Percentiles rank a stretch among this genome's conserved stretches.
Conservation (phyloP, 2,888 invertebrate species). For the Morinoia aosen region DNA sequence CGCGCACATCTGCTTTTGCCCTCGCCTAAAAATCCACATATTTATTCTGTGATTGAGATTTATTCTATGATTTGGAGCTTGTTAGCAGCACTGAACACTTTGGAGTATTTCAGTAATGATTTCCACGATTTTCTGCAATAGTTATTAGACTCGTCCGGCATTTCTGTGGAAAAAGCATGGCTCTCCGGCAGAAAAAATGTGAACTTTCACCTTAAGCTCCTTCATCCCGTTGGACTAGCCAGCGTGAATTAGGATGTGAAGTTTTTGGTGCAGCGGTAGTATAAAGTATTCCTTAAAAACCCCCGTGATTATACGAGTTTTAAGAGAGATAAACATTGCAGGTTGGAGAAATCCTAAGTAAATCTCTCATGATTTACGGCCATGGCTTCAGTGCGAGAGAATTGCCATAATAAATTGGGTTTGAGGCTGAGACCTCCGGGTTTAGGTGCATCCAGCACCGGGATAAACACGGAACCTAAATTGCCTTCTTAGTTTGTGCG, state of each 20-base stretch:
- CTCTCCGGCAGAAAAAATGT: neutral
- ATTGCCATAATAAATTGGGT: slow-evolving; percentile 52
- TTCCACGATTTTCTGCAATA: neutral
- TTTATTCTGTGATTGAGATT: too few relatives aligned
- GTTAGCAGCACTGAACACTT: neutral
- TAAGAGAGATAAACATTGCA: slow-evolving; percentile 43
- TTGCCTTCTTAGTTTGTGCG: slow-evolving; percentile 24
- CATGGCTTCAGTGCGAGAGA: slow-evolving; percentile 50
- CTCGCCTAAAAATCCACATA: too few relatives aligned
- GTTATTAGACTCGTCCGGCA: neutral
- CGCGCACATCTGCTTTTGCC: too few relatives aligned
- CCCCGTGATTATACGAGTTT: slow-evolving; percentile 29
- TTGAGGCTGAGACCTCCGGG: slow-evolving; percentile 41
- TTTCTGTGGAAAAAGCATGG: neutral
- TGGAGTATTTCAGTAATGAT: neutral
- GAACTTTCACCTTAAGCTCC: neutral
- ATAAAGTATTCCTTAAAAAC: neutral
- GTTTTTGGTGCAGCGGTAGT: neutral
- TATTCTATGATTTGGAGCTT: too few relatives aligned
- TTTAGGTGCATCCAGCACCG: slow-evolving; percentile 37
- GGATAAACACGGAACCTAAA: slow-evolving; percentile 45
- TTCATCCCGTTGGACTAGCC: neutral
- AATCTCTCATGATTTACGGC: slow-evolving; percentile 50
- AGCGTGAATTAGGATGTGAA: neutral
- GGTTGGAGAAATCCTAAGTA: slow-evolving; percentile 33